A percentile compares a stretch with the other conserved stretches of the same genome.
These are phyloP conservation scores for Gadus chalcogrammus DNA, from an alignment of 2,113 vertebrate species.

Conservation along the genomic window DNA sequence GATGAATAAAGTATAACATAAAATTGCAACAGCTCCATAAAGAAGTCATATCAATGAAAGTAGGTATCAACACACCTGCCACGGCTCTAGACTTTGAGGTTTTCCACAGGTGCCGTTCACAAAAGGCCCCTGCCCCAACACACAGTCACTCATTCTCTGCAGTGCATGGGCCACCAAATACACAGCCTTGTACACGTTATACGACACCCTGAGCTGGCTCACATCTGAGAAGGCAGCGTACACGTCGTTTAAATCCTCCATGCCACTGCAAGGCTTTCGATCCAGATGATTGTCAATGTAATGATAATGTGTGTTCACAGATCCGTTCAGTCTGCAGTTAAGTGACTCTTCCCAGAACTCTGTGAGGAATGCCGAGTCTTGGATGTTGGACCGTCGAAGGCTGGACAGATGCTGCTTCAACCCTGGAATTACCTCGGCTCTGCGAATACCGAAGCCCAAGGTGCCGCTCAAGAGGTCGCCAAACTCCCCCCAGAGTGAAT, in stretches of 20 bases:
- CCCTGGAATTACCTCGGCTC: conserved; percentile 56
- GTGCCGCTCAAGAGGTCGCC: conserved; percentile 58
- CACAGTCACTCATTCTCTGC: conserved; percentile 62
- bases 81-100: conserved; percentile 46
- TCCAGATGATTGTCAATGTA: conserved; percentile 5
- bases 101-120: conserved; percentile 58
- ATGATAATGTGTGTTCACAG: conserved; percentile 51
- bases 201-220: conserved; percentile 67
- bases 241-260: conserved; percentile 53
- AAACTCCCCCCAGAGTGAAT: conserved; percentile 58
- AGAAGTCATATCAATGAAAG: too few species aligned
- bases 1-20: not conserved
- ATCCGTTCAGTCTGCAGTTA: conserved; percentile 57
- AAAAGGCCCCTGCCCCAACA: conserved; percentile 53
- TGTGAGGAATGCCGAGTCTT: conserved; percentile 45
- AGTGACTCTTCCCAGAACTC: conserved; percentile 73
- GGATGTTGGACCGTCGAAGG: conserved; percentile 27
- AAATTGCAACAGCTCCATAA: not conserved
- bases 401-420: conserved; percentile 50
- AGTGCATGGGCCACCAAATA: conserved; percentile 72
- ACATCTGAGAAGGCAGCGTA: conserved; percentile 64
- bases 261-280: conserved; percentile 51
- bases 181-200: conserved; percentile 75
- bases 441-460: conserved; percentile 68
- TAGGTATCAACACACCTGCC: conserved; percentile 60